Evolutionary conservation across 2,888 invertebrate genomes (phyloP), one percentile per base, ranked within the genome.

Genomic region (Calliphora vomitoria): DNA sequence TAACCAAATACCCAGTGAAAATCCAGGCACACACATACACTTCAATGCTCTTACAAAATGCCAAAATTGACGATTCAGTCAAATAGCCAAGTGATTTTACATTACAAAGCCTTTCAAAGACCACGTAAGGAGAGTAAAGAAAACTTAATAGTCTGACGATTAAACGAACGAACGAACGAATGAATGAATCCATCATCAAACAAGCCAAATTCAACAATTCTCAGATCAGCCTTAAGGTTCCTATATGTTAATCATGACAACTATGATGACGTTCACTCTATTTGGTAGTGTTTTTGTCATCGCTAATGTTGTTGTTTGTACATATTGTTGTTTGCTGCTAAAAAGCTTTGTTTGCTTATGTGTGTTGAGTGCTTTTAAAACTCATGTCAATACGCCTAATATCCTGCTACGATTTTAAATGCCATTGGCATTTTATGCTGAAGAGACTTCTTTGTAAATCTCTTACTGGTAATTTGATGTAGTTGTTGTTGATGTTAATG

Each of bases 191-290:
- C 44, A 64, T 64, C 35, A 64, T 44, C 60, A 66, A 55, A 69
- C 44, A 74, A 50, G 8, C 11, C 25, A 6, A 31, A 60, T 50
- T 18, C 18, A 25, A 58, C 18, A 25, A 58, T 11, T 69, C 79
- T 80, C 76, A 64, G 53, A 83, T 64, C 68, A 64, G 82, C 86
- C 83, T 72, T 35, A 81, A 66, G 86, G 83, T 64, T 83, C 20
- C 66, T 74, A 35, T 64, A 64, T 64, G 79, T 75, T 79, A 79
- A 86, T 75, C 69, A 83, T 83, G 66, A 75, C 80, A 85, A 76
- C 85, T 81, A 75, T 81, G 75, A 76, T 81, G 71, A 72, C 53
- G 20, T 81, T 76, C 18, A 20, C 50, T 60, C 41, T 66, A 47
- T n/a, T 25, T 66, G 50, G 2, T 44, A 44, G 58, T 71, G 53